Evolutionary conservation across 2,797 vertebrate genomes (phyloP), one percentile per base, ranked within the genome.

Genomic region (Dipus sagitta): DNA sequence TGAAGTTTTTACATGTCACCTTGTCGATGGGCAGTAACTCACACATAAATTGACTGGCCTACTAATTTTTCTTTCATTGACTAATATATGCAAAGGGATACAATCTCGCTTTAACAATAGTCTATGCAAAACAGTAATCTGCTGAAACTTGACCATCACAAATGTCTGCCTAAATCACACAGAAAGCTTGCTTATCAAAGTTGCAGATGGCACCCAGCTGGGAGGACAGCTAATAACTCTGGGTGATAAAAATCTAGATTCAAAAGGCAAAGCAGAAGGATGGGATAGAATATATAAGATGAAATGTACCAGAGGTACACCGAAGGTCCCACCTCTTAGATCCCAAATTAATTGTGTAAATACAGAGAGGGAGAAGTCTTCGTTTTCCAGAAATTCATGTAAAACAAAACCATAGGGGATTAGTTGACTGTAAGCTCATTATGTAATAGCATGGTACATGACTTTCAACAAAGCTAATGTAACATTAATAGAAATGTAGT

Each of bases 381-480:
- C 14, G 24, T 95, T 96, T 83, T 84, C 68, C 72, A 89, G 93
- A 96, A 96, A 95, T 88, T 88, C 64, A n/a, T 78, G 64, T 95
- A 90, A 95, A 97, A 96, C 88, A 90, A 94, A 96, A 65, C 86
- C 83, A 92, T 4, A 42, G 12, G 83, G 76, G 88, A 95, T 95
- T 95, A 86, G 90, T 58, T 92, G 88, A 86, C 68, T 94, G 24
- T 89, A 88, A 97, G 82, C 76, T 95, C 85, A 78, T 96, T 95
- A 95, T 88, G 65, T 90, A 91, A 84, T 81, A 92, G 89, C 93
- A 95, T 75, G 92, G 88, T 90, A 96, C 93, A 94, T 91, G 97
- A 90, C 92, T 97, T 94, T 86, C 76, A 96, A 94, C 92, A 92
- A 95, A 94, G 94, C 91, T 72, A 93, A 92, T 86, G 72, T 82